phyloP scores from a whole-genome alignment of 2,797 vertebrate genomes.

The Lepidocolaptes lacrymiger region DNA sequence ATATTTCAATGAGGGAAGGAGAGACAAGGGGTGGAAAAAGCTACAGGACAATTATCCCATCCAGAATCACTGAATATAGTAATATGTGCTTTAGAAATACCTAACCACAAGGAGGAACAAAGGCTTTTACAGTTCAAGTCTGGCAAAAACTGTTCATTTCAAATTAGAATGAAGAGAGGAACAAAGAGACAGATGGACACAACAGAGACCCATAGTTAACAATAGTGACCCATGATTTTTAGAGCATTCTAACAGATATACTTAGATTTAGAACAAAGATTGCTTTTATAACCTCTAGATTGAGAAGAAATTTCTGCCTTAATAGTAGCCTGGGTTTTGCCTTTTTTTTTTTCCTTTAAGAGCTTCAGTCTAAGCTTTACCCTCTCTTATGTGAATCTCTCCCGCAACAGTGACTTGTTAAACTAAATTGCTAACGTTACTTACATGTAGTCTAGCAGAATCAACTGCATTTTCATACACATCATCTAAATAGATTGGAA shows the following conservation, averaged over 20 bases:
- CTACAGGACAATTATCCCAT: neutral
- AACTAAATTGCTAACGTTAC: constrained; percentile 39
- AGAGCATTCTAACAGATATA: neutral
- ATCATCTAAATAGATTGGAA: constrained; percentile 97
- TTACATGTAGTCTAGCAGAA: constrained; percentile 93
- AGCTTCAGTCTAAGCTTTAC: neutral
- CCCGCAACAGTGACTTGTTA: neutral
- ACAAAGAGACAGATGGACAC: neutral
- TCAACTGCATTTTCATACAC: constrained; percentile 96
- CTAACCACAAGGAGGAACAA: neutral
- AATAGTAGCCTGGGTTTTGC: neutral
- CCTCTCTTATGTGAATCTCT: neutral
- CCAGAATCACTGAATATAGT: neutral
- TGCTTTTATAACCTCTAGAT: neutral
- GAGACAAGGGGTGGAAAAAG: neutral
- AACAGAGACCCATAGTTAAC: neutral
- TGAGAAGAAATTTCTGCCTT: neutral
- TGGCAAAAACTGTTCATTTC: neutral
- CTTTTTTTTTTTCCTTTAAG: neutral
- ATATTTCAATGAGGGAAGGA: neutral
- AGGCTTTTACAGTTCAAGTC: neutral
- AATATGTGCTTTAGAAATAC: neutral
- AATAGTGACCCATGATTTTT: neutral
- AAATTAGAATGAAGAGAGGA: neutral
- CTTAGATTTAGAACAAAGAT: neutral